Evolutionary conservation across 2,888 invertebrate genomes (phyloP), one percentile per base, ranked within the genome.

Genomic region (Mythimna loreyi): DNA sequence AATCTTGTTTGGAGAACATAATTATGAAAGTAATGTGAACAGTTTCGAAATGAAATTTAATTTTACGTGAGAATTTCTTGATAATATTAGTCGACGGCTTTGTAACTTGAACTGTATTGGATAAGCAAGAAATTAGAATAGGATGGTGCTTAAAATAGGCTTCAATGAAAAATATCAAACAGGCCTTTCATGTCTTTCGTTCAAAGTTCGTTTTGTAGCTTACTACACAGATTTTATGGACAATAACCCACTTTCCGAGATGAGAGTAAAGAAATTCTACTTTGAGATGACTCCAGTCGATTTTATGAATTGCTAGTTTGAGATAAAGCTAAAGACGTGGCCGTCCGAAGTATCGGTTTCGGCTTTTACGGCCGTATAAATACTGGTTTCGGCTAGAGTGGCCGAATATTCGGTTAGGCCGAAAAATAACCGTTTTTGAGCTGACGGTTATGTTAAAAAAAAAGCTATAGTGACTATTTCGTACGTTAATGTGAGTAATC

Each of bases 11-110:
- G 11, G 1, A 21, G 33, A 55, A 43, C 13, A 21, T 56, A 62
- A 45, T 53, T 40, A 58, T 50, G 45, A 63, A 60, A 65, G 49
- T 59, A 49, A 58, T 7, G 47, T 43, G 43, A 78, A 78, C 36
- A 62, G 25, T 45, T 78, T 25, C 25, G 16, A 58, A 52, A 66
- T 45, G 0, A 50, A 59, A 78, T 58, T 30, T 25, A 28, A 73
- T 40, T 59, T 53, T 25, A 45, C n/a, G 57, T 56, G 21, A 75
- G 19, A 74, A 47, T 50, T 72, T 56, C 23, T 36, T 45, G 53
- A 33, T 33, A 30, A 57, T 9, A 62, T 73, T 61, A 43, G 25
- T n/a, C 11, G 36, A 40, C 30, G 28, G 57, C 45, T 63, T 47
- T 21, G 40, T 47, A 63, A 71, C 45, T 53, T 49, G 43, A 65